phyloP scores from a whole-genome alignment of 2,888 invertebrate genomes.

The Dendrolimus houi region DNA sequence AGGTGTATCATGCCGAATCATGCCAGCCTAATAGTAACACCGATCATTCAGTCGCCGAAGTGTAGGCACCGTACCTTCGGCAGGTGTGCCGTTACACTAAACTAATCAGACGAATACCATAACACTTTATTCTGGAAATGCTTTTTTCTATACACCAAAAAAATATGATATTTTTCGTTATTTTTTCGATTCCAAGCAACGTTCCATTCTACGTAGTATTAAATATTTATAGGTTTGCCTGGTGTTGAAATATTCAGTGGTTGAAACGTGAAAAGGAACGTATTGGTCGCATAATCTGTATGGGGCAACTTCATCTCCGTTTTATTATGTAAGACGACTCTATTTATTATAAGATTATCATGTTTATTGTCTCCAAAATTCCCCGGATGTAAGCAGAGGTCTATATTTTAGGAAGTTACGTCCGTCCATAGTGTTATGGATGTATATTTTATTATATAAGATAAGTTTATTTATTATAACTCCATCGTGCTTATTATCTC shows the following conservation, averaged over 20 bases:
- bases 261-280: neutral
- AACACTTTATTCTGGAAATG: too few relatives aligned
- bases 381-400: too few relatives aligned
- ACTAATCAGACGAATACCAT: too few relatives aligned
- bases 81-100: too few relatives aligned
- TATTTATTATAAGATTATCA: neutral
- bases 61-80: too few relatives aligned
- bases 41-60: too few relatives aligned
- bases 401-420: too few relatives aligned
- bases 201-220: slow-evolving; percentile 1
- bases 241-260: slow-evolving; percentile 1
- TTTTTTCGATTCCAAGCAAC: neutral
- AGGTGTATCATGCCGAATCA: too few relatives aligned
- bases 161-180: slow-evolving; percentile 24
- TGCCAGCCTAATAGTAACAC: too few relatives aligned
- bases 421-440: too few relatives aligned
- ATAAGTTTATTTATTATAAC: neutral
- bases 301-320: neutral
- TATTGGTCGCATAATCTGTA: neutral
- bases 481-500: too few relatives aligned
- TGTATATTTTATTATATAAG: neutral
- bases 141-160: too few relatives aligned
- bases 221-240: slow-evolving; percentile 2
- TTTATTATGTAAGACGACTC: neutral
- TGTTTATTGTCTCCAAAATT: neutral